A percentile compares a stretch with the other conserved stretches of the same genome.
These are phyloP conservation scores for Eristalis pertinax DNA, from an alignment of 2,888 invertebrate species.

Conservation along the genomic window DNA sequence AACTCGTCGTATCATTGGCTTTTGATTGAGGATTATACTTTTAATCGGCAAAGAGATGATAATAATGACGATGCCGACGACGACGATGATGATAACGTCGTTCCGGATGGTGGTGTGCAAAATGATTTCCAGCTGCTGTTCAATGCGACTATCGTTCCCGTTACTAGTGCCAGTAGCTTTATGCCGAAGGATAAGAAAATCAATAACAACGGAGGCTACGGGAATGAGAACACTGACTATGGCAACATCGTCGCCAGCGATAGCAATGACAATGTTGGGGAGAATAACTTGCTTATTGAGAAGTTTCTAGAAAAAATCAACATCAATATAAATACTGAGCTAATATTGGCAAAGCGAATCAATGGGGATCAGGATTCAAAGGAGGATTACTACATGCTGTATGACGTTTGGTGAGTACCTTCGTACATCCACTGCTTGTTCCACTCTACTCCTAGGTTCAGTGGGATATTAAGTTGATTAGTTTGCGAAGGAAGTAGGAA, in stretches of 20 bases:
- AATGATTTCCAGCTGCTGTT: constrained; percentile 45
- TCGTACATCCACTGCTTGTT: constrained; percentile 47
- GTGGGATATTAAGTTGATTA: constrained; percentile 47
- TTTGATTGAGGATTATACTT: constrained; percentile 80
- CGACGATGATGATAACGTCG: constrained; percentile 29
- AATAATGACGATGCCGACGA: constrained; percentile 68
- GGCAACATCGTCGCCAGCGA: constrained; percentile 40
- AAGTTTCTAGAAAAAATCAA: constrained; percentile 80
- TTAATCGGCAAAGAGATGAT: constrained; percentile 75
- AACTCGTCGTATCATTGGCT: constrained; percentile 81
- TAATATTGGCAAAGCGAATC: constrained; percentile 79
- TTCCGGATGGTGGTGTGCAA: constrained; percentile 9
- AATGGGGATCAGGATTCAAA: constrained; percentile 74
- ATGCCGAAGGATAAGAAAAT: constrained; percentile 60
- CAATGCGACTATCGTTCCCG: constrained; percentile 24
- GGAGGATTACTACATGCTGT: constrained; percentile 77
- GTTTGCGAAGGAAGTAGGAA: constrained; percentile 27
- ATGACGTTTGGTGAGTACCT: constrained; percentile 79
- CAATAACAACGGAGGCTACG: constrained; percentile 57
- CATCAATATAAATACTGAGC: constrained; percentile 81
- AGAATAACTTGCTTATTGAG: constrained; percentile 78
- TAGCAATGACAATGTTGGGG: constrained; percentile 49
- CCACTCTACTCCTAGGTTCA: constrained; percentile 30
- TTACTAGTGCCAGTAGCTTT: constrained; percentile 31
- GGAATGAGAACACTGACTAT: constrained; percentile 59